Conservation (phyloP, 2,113 vertebrate species). For the Brachyhypopomus occidentalis region DNA sequence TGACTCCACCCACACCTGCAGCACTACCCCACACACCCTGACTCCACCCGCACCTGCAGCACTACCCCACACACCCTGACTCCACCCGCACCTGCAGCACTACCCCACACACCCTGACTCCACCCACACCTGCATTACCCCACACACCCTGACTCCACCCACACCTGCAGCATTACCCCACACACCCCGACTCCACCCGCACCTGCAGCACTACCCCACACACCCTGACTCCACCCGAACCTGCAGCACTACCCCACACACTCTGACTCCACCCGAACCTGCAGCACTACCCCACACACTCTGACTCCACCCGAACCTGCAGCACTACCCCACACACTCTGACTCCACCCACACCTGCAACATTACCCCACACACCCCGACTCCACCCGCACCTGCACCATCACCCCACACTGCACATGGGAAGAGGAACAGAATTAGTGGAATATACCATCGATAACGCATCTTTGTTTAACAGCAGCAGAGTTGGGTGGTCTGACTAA, state of each 20-base stretch:
- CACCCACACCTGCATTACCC: not conserved
- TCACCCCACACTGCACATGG: not conserved
- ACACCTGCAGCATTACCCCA: too few relatives aligned
- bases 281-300: too few relatives aligned
- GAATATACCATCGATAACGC: slow-evolving; percentile 36
- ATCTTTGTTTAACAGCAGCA: not conserved
- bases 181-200: too few relatives aligned
- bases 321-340: not conserved
- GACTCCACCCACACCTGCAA: not conserved
- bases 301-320: too few relatives aligned
- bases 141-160: not conserved
- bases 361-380: not conserved
- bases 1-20: too few relatives aligned
- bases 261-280: not conserved
- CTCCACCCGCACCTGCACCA: not conserved
- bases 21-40: too few relatives aligned
- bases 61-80: too few relatives aligned
- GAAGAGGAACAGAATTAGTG: not conserved
- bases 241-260: not conserved
- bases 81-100: too few relatives aligned
- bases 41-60: too few relatives aligned
- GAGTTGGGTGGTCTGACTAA: slow-evolving; percentile 54
- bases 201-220: too few relatives aligned
- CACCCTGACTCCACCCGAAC: not conserved
- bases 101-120: too few relatives aligned